Evolutionary conservation across 1,140 invertebrate genomes (phyloP).

Genomic region (Habropoda laboriosa): DNA sequence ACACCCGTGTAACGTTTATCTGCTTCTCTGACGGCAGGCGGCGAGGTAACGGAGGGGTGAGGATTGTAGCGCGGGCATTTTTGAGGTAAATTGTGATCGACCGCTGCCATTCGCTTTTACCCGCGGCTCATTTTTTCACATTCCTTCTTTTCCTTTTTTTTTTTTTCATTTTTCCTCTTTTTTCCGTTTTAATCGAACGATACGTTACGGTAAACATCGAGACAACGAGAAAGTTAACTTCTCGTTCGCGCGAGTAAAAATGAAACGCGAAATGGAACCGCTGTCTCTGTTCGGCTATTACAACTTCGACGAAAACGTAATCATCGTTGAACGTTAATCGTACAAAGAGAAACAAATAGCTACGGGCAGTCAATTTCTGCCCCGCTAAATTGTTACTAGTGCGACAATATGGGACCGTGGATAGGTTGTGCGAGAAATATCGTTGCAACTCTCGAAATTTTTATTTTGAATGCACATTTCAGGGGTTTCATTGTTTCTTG

Average conservation of each 20-base stretch:
- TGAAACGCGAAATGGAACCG: background rate
- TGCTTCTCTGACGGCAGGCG: background rate
- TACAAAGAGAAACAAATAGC: background rate
- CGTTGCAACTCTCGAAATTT: too few species aligned
- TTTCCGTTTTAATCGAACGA: constrained; percentile 7
- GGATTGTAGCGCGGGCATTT: background rate
- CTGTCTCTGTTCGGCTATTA: background rate
- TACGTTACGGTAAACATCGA: background rate
- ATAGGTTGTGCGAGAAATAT: background rate
- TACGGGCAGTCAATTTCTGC: too few species aligned
- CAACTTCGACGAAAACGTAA: background rate
- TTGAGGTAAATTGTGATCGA: constrained; percentile 10
- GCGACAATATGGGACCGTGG: background rate
- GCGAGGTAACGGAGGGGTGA: background rate
- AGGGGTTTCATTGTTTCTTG: too few species aligned
- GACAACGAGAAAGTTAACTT: constrained; percentile 12
- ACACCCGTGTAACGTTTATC: constrained; percentile 3
- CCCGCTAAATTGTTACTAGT: background rate
- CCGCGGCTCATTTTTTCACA: background rate
- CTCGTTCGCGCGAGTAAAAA: background rate
- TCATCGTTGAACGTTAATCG: background rate
- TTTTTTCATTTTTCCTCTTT: background rate
- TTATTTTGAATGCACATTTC: too few species aligned
- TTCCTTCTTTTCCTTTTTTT: background rate
- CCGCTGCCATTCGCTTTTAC: background rate